Base-by-base conservation (phyloP, 2,888 invertebrate species). In the Noctua janthina region DNA sequence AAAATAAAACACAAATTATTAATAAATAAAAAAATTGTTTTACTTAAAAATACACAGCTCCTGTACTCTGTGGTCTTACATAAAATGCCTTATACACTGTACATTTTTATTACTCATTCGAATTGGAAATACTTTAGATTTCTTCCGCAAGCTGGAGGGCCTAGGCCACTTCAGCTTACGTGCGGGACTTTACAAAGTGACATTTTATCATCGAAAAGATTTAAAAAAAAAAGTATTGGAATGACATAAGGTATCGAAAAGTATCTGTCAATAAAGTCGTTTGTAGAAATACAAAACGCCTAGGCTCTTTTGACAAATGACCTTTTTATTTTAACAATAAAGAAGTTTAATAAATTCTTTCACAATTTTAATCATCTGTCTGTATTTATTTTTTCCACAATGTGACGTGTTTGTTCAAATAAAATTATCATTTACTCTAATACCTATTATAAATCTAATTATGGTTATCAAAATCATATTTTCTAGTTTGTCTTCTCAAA, bases 31-130 rank as follows among this genome's bases (percentile, higher is more conserved):
- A 51, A 62, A 74, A 39, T 29, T 62, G 6, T 7, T 79, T 83
- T 83, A 83, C 23, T 79, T 23, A 75, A 56, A 35, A 76, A 39
- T 70, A 79, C 17, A 54, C 39, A 81, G 23, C 43, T 51, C 7
- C 15, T 56, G 23, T 17, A 56, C 35, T 17, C 46, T n/a, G 35
- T n/a, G 10, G 20, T 29, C 17, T 13, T 4, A 43, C 13, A 56
- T 43, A 49, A 80, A 49, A 68, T 39, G 7, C 15, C 46, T 4
- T 56, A 8, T 11, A 49, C n/a, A 35, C 29, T n/a, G 17, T 43
- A 62, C 2, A n/a, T 49, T 43, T 56, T 23, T 49, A 29, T 54
- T 20, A 80, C 6, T 35, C 1, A 20, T 66, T 66, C 13, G 2
- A 59, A n/a, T 59, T 35, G 13, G 4, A 17, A n/a, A 13, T 15